Evolutionary conservation across 2,888 invertebrate genomes (phyloP).

Genomic region (Labia minor): DNA sequence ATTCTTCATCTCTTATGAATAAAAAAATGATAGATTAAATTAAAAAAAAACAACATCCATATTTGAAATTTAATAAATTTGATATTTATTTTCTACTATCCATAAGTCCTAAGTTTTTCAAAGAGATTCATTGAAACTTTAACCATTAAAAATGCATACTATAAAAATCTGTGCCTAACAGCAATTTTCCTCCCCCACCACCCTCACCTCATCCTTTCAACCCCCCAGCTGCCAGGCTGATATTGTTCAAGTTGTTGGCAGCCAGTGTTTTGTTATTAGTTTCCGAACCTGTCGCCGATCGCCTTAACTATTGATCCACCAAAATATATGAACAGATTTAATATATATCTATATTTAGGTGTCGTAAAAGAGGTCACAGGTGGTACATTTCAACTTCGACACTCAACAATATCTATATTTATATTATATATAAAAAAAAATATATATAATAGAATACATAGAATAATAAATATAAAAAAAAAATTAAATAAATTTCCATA

Average conservation of each 20-base stretch:
- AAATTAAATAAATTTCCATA: too few species aligned
- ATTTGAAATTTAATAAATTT: neutral
- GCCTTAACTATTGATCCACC: neutral
- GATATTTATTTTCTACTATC: neutral
- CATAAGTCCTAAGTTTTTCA: too few species aligned
- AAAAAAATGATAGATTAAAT: too few species aligned
- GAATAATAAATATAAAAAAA: too few species aligned
- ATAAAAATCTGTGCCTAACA: neutral
- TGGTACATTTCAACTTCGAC: neutral
- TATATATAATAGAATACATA: too few species aligned
- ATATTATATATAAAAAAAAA: too few species aligned
- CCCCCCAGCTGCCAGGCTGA: neutral
- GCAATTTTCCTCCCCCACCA: too few species aligned
- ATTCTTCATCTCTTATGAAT: too few species aligned
- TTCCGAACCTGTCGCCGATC: conserved; percentile 1
- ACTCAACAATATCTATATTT: too few species aligned
- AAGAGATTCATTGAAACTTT: too few species aligned
- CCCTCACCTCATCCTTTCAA: neutral
- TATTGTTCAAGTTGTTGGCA: conserved; percentile 7
- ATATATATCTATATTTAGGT: neutral
- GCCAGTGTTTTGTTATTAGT: conserved; percentile 7
- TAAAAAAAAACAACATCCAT: too few species aligned
- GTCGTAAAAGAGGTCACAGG: neutral
- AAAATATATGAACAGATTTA: neutral
- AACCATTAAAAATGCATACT: neutral